Evolutionary conservation across 2,797 vertebrate genomes (phyloP), one percentile per base, ranked within the genome.

Genomic region (Australoheros facetus): DNA sequence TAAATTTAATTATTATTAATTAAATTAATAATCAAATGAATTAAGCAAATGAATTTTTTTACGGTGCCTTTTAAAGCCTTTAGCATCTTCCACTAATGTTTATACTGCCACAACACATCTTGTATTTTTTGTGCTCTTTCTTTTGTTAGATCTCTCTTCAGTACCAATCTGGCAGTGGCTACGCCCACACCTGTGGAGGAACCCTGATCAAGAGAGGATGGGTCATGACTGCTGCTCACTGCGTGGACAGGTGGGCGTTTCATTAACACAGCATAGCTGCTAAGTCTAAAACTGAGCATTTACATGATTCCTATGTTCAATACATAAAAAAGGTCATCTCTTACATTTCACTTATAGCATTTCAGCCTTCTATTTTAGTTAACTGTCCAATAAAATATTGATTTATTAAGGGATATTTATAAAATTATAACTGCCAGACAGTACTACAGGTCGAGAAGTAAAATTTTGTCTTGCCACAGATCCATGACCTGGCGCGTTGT

Each of bases 141-240:
- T 98, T 28, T 97, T 98, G 92, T 97, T 42, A 42, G 39, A 94
- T 81, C 66, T 17, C 73, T 96, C 94, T 1, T 12, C 97, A 98
- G 93, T 97, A 96, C 83, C 32, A 1, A 66, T 96, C 94, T 1
- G 56, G 88, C 0, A 77, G 89, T 0, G 78, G 92, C 10, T 97
- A 93, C 95, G 11, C 90, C 77, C 97, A 97, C 88, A 97, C 95
- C n/a, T 97, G 97, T 14, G 96, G 97, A 5, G 97, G 97, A 26
- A 93, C 94, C 75, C 95, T 97, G 89, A 89, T 97, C 83, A 78
- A 0, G 37, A 85, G 1, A 37, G 91, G 94, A 83, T 97, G 97
- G 96, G 97, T 97, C 19, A 86, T 97, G 96, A 98, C 96, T 0
- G 97, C 97, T 1, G 97, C 97, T 90, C 97, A 97, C 85, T 98